Percentiles rank a stretch among this genome's conserved stretches.
These are phyloP conservation scores for Hypanus sabinus DNA, from an alignment of 2,113 vertebrate genomes.

Conservation along the genomic window DNA sequence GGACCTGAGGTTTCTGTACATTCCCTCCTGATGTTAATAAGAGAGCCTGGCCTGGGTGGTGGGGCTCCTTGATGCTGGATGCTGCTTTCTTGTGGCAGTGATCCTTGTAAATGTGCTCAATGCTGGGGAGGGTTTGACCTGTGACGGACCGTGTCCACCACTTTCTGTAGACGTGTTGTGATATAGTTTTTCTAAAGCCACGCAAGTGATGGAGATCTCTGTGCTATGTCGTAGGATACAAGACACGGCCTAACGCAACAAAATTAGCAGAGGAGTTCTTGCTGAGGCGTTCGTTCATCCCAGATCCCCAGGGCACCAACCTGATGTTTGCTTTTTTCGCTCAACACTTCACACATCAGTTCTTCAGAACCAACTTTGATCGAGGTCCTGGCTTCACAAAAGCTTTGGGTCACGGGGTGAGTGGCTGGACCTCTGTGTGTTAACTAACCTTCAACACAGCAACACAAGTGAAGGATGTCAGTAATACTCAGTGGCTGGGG, in stretches of 20 bases:
- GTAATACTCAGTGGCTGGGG: too few species aligned
- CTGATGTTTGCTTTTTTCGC: slow-evolving; percentile 95
- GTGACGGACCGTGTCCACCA: too few species aligned
- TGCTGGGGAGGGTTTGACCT: too few species aligned
- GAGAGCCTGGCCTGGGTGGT: too few species aligned
- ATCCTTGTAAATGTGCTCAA: too few species aligned
- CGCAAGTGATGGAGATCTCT: neutral
- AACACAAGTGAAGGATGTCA: neutral
- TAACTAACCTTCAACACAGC: neutral
- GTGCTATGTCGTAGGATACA: slow-evolving; percentile 60
- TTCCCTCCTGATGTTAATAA: too few species aligned
- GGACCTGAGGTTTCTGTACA: too few species aligned
- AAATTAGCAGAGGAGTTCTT: slow-evolving; percentile 65
- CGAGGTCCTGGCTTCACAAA: slow-evolving; percentile 76
- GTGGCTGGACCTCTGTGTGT: slow-evolving; percentile 40
- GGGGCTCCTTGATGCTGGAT: too few species aligned
- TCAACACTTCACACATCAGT: slow-evolving; percentile 96
- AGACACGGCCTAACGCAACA: slow-evolving; percentile 67
- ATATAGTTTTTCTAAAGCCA: neutral
- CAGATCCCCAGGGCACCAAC: slow-evolving; percentile 76
- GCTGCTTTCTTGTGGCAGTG: too few species aligned
- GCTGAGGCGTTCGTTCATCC: slow-evolving; percentile 67
- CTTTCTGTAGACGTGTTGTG: too few species aligned
- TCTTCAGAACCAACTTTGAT: slow-evolving; percentile 78
- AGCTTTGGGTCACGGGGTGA: slow-evolving; percentile 83